A percentile compares a stretch with the other conserved stretches of the same genome.
phyloP scores from a whole-genome alignment of 2,113 vertebrate species.

The Melanotaenia duboulayi region DNA sequence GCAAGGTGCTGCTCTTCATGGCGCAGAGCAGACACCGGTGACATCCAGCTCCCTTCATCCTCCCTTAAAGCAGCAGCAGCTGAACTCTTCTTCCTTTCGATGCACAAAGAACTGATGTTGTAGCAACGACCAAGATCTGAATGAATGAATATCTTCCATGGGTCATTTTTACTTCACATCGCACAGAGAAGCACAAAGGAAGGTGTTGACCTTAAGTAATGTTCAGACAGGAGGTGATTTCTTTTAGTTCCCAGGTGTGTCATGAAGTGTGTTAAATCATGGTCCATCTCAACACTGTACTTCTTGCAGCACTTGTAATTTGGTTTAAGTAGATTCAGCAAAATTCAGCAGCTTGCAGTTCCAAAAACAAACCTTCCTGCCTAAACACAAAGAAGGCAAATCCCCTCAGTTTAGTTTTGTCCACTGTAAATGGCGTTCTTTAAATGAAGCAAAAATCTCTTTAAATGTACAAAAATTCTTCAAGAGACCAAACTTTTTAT shows the following conservation, averaged over 20 bases:
- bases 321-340: no score
- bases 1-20: constrained; percentile 89
- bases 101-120: constrained; percentile 45
- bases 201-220: not conserved
- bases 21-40: constrained; percentile 86
- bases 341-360: no score
- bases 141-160: constrained; percentile 4
- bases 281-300: not conserved
- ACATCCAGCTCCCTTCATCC: constrained; percentile 14
- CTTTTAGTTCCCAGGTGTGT: not conserved
- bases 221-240: constrained; percentile 5
- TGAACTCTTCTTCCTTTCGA: constrained; percentile 38
- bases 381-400: no score
- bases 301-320: no score
- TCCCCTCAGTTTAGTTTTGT: no score
- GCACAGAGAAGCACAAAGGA: not conserved
- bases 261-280: not conserved
- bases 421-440: not conserved
- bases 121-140: not conserved
- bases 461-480: constrained; percentile 1
- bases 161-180: not conserved
- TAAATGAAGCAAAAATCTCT: not conserved
- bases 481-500: not conserved
- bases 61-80: constrained; percentile 36
- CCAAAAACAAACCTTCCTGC: not conserved